These are phyloP conservation scores for Chionis minor DNA, from an alignment of 2,113 vertebrate species.

Conservation along the genomic window DNA sequence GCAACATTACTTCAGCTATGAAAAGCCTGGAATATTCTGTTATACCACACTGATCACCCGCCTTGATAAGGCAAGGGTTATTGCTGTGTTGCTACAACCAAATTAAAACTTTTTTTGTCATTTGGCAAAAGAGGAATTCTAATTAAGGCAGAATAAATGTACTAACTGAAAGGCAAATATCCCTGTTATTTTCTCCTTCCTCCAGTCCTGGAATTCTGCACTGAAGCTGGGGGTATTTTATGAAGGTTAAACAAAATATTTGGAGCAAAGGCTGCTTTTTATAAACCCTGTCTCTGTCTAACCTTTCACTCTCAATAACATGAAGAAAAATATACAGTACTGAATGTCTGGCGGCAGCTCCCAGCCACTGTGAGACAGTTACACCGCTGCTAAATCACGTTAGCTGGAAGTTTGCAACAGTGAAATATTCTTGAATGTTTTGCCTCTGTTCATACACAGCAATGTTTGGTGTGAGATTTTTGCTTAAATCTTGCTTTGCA, in stretches of 20 bases:
- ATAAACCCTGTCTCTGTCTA: slow-evolving; percentile 35
- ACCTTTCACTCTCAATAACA: slow-evolving; percentile 21
- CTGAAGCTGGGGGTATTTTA: slow-evolving; percentile 20
- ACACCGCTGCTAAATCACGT: not conserved
- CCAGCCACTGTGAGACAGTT: slow-evolving; percentile 23
- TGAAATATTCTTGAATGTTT: not conserved
- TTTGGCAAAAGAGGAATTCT: not conserved
- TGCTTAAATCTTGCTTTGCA: not conserved
- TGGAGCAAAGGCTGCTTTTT: slow-evolving; percentile 45
- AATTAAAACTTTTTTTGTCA: not conserved
- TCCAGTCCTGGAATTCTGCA: not conserved
- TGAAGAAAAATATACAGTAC: slow-evolving; percentile 47
- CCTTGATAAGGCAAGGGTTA: not conserved
- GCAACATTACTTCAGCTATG: not conserved
- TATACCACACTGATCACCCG: not conserved
- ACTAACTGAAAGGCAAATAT: not conserved
- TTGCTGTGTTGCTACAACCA: not conserved
- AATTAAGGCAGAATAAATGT: not conserved
- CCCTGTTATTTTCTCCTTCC: not conserved
- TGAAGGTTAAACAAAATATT: slow-evolving; percentile 50
- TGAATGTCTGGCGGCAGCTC: slow-evolving; percentile 23
- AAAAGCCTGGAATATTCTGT: not conserved
- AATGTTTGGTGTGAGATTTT: not conserved
- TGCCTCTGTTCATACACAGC: not conserved
- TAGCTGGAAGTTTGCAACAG: not conserved